Conservation (phyloP, 2,888 invertebrate genomes). For the Cantharis nigra region DNA sequence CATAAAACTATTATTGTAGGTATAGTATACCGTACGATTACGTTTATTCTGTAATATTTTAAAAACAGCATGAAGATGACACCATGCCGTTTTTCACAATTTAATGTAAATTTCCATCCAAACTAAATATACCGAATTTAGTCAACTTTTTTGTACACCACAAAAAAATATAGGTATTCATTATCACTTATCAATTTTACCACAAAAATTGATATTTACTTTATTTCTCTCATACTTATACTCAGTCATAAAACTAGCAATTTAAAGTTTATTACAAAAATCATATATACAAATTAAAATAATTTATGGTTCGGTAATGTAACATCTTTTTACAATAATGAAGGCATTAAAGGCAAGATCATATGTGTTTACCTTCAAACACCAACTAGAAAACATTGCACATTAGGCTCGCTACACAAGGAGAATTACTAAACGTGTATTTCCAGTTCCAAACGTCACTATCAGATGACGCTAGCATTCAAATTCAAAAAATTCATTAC, state of each 20-base stretch:
- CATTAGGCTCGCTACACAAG: neutral
- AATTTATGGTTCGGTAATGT: neutral
- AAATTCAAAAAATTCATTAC: no score
- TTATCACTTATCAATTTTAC: conserved; percentile 9
- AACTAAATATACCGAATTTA: neutral
- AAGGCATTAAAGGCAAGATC: neutral
- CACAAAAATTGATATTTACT: conserved; percentile 8
- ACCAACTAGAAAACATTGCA: neutral
- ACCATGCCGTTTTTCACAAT: neutral
- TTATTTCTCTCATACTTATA: neutral
- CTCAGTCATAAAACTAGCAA: neutral
- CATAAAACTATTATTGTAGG: neutral
- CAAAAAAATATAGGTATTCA: neutral
- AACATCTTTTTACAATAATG: neutral
- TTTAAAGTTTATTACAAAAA: neutral
- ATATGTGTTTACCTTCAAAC: neutral
- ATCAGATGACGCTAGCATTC: neutral
- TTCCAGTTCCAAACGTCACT: neutral
- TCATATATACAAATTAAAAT: neutral
- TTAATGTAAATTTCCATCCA: neutral
- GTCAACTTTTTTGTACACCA: neutral
- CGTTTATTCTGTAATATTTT: neutral
- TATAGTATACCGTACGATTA: neutral
- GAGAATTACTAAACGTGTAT: neutral
- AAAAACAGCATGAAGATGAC: neutral